Base-by-base conservation (phyloP, 2,888 invertebrate species). In the Rotaria macrura region DNA sequence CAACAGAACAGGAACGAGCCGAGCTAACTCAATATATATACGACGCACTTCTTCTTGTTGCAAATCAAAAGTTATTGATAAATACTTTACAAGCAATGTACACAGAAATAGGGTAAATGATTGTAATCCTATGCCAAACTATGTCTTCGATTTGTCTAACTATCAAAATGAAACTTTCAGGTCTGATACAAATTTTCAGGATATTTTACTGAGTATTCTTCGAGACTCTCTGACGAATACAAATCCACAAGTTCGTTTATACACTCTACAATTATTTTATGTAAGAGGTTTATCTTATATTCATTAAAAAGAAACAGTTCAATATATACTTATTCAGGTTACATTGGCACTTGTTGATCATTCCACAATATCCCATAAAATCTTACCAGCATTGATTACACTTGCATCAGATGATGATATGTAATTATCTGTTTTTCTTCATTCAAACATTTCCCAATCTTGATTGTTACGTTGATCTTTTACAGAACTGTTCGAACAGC, bases 361-460 rank as follows among this genome's bases (percentile, higher is more conserved):
- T 87, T 91, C 90, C 83, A 90, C 93, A 85, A 91, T 93, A 29
- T 92, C 92, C 54, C 90, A 92, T 9, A 92, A 93, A 89, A 92
- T 94, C 74, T 92, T 93, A 40, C 94, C 94, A n/a, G 94, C 94
- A 43, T 92, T 94, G 40, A 93, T 94, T 79, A 94, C 94, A 0
- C 91, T 94, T 65, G 93, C 94, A 57, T 93, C 92, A 89, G 94
- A 94, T 90, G 92, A 92, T 87, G 93, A 94, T 89, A 90, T 93
- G 93, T 93, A 92, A 92, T 93, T 91, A 72, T 25, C 25, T 38
- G 49, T 14, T 85, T 49, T 29, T n/a, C 43, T 23, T 52, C 14
- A n/a, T n/a, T n/a, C n/a, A n/a, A n/a, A n/a, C n/a, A n/a, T n/a
- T n/a, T n/a, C n/a, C n/a, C n/a, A n/a, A n/a, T n/a, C n/a, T n/a